Conservation (phyloP, 2,797 vertebrate species). For the Syngnathus acus region DNA sequence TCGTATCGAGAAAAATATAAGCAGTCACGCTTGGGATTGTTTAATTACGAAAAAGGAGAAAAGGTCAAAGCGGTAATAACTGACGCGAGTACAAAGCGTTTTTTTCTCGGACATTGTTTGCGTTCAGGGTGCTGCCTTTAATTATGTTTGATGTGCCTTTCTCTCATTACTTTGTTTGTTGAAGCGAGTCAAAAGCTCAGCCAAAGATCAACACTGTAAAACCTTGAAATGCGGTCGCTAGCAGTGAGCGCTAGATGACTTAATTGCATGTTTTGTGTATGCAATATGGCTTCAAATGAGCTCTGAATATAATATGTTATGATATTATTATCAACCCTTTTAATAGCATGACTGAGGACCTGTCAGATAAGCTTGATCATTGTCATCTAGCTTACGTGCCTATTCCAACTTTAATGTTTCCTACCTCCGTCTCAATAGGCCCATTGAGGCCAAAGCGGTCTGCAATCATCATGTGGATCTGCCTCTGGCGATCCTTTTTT, state of each 20-base stretch:
- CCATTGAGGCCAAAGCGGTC: slow-evolving; percentile 74
- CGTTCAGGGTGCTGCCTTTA: slow-evolving; percentile 48
- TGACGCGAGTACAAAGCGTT: slow-evolving; percentile 44
- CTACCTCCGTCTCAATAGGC: slow-evolving; percentile 63
- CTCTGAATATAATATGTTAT: slow-evolving; percentile 31
- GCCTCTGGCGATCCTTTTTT: slow-evolving; percentile 78
- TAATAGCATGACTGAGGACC: not conserved
- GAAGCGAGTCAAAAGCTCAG: slow-evolving; percentile 52
- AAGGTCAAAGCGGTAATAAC: slow-evolving; percentile 35
- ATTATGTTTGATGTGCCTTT: slow-evolving; percentile 61
- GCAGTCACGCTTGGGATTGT: slow-evolving; percentile 37
- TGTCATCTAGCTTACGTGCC: slow-evolving; percentile 17
- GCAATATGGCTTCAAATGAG: slow-evolving; percentile 27
- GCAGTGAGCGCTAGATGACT: slow-evolving; percentile 23
- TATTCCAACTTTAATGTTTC: slow-evolving; percentile 22
- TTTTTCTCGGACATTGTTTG: slow-evolving; percentile 48
- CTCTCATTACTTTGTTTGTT: slow-evolving; percentile 69
- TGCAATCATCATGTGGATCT: slow-evolving; percentile 79
- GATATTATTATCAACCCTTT: slow-evolving; percentile 20
- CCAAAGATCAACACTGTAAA: slow-evolving; percentile 60
- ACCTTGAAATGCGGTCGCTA: slow-evolving; percentile 30
- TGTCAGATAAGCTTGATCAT: slow-evolving; percentile 3
- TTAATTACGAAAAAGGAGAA: slow-evolving; percentile 43
- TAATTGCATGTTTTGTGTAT: slow-evolving; percentile 35
- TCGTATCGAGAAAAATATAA: not conserved